These are phyloP conservation scores for Pristionchus mayeri DNA, from an alignment of 2,888 invertebrate species.

Conservation along the genomic window DNA sequence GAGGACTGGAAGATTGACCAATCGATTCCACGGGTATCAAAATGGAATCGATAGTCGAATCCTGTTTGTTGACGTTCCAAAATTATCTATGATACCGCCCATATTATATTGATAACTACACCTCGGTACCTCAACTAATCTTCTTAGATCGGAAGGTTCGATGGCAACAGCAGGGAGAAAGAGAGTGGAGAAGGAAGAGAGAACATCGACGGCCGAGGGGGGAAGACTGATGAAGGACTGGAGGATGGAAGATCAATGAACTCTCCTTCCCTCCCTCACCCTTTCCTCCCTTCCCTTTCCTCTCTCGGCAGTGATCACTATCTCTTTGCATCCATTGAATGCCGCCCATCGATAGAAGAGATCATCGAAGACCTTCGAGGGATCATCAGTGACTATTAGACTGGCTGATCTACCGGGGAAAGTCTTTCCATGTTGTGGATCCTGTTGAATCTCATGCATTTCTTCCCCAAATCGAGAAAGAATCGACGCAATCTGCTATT, in stretches of 20 bases:
- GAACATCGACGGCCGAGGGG: neutral
- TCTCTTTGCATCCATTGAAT: too few species aligned
- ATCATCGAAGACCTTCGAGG: too few species aligned
- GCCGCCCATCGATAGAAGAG: too few species aligned
- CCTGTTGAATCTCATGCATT: neutral
- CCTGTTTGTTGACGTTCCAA: neutral
- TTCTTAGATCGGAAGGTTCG: neutral
- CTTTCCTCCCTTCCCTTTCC: too few species aligned
- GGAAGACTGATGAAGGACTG: neutral
- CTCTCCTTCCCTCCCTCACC: too few species aligned
- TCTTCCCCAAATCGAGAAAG: neutral
- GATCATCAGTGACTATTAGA: too few species aligned
- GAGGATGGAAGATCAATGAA: neutral
- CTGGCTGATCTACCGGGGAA: too few species aligned
- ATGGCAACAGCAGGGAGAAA: neutral
- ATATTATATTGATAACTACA: neutral
- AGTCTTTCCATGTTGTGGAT: neutral
- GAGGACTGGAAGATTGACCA: neutral
- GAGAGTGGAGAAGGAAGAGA: neutral
- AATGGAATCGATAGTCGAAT: neutral
- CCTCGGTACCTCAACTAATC: neutral
- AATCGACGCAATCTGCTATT: neutral
- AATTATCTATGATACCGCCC: neutral
- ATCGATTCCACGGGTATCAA: constrained; percentile 1
- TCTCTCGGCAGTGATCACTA: too few species aligned